Evolutionary conservation across 2,888 invertebrate species (phyloP), one percentile per base, ranked within the genome.

Genomic region (Orthonychiurus folsomi): DNA sequence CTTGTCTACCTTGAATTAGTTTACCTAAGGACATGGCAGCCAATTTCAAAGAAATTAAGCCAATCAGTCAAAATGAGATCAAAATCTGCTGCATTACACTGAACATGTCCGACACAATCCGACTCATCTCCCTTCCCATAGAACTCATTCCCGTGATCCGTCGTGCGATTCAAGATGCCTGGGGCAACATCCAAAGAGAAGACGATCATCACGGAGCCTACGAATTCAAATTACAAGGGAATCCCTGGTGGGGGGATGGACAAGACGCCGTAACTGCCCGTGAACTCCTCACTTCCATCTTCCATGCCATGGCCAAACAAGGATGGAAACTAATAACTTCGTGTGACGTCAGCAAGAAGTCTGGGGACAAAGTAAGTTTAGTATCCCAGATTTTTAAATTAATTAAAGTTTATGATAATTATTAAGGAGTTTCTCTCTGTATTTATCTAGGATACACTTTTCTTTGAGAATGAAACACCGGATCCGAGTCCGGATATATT

Each of bases 261-360:
- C n/a, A 24, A 23, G 28, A 54, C 9, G 56, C 61, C 2, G 60
- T 66, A 1, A 2, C 48, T 1, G 48, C 66, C 1, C 50, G 63
- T 26, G 24, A 53, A 3, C 62, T 69, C 3, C 50, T 69, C 3
- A n/a, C 37, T 26, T 53, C 27, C 1, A 56, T 69, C 23, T 56
- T 67, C 12, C 59, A 37, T 2, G 26, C 25, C 50, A 67, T 69
- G 69, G 66, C 64, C 1, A 53, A 28, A 15, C 18, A 61, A 15
- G 69, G 69, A 1, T 69, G 67, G 67, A 66, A 63, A 21, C 48
- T 69, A 3, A 28, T 66, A 28, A 61, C 60, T 60, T 58, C 62
- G 15, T 60, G 61, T 12, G 69, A 66, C 37, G 54, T 64, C 2
- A 66, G 66, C 25, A 67, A 67, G 55, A 59, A 60, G 15, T 56